Evolutionary conservation across 2,797 vertebrate species (phyloP), one percentile per base, ranked within the genome.

Genomic region (Sebastes kiyomatsui): DNA sequence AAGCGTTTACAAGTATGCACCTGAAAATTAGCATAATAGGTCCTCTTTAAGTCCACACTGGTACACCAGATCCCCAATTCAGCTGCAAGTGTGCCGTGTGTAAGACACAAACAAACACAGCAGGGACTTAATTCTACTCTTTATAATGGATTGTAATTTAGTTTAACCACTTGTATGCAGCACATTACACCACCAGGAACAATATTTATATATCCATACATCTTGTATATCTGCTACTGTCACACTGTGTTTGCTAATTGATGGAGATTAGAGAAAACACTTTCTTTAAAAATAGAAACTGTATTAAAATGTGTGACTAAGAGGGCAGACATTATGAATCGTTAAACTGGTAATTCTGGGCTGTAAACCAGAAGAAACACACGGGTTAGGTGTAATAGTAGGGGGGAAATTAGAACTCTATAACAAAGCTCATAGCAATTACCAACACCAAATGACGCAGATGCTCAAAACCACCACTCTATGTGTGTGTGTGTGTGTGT

Each of bases 401-500:
- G 66, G 66, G 82, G 38, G 82, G 82, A 86, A 86, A 89, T 84
- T 85, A 87, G 75, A 82, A 58, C 67, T 22, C 69, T 81, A 32
- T 67, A 83, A 86, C 80, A 79, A 90, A 84, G 77, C 73, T 90
- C 88, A 81, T 38, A 75, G 90, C 87, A 93, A 91, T 95, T 93
- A 91, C 79, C 81, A 87, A 75, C 85, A 85, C 65, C 90, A 79
- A 77, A 89, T 94, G 94, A 94, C 90, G 91, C 92, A 93, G 75
- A 88, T 65, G 69, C 77, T 35, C 33, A 55, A 82, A 92, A 89
- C 86, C 87, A 87, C 74, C 66, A 9, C 67, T 71, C 12, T 38
- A 0, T 22, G 33, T 52, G 27, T 52, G 64, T 56, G 32, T 67
- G 52, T 64, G 28, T 64, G n/a, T 68, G 61, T 73, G 69, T 76